Evolutionary conservation across 2,888 invertebrate genomes (phyloP).

Genomic region (Cephus rjabovi): DNA sequence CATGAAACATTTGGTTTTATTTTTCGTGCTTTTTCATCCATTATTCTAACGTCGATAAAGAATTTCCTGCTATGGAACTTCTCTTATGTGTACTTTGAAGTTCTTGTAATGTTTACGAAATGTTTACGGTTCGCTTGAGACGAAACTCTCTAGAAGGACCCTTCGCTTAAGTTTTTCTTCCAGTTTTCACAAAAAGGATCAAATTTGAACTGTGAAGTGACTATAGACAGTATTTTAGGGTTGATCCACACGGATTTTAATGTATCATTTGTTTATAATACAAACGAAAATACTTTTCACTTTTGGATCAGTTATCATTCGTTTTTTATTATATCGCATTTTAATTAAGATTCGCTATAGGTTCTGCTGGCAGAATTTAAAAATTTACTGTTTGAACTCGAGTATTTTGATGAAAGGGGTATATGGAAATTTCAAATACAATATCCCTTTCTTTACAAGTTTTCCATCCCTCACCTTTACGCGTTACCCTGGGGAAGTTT

Average conservation of each 20-base stretch:
- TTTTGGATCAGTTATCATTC: neutral
- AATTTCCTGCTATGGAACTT: neutral
- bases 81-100: neutral
- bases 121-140: neutral
- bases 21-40: neutral
- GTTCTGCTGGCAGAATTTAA: too few relatives aligned
- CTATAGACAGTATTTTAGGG: too few relatives aligned
- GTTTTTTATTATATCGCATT: neutral
- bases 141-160: neutral
- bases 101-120: neutral
- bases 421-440: neutral
- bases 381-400: neutral
- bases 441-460: neutral
- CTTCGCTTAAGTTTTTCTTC: neutral
- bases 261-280: neutral
- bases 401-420: neutral
- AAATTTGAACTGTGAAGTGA: neutral
- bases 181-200: neutral
- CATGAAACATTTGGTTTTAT: neutral
- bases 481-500: neutral
- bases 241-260: neutral
- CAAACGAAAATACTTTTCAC: neutral
- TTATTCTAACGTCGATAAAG: neutral
- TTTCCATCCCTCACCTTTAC: neutral
- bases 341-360: neutral